Conservation (phyloP, 2,888 invertebrate species). For the Platycheirus albimanus region DNA sequence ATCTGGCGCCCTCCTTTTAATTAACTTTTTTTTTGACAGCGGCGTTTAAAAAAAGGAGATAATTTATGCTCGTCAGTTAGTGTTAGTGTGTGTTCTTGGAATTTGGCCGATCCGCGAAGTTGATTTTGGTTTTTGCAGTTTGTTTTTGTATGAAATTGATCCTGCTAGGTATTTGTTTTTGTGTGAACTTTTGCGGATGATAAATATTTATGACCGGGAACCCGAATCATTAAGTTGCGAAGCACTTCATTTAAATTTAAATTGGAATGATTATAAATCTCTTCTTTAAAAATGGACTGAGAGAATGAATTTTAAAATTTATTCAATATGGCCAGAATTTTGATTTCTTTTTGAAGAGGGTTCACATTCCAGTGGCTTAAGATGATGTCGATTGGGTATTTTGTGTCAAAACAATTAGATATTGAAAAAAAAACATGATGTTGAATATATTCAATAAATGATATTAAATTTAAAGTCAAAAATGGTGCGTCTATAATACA, state of each 20-base stretch:
- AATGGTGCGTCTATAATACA: no score
- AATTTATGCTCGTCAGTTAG: constrained; percentile 52
- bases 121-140: not conserved
- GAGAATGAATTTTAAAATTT: no score
- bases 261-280: constrained; percentile 53
- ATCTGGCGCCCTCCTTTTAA: constrained; percentile 72
- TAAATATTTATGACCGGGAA: constrained; percentile 64
- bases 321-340: no score
- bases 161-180: constrained; percentile 36
- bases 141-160: constrained; percentile 49
- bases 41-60: constrained; percentile 51
- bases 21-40: constrained; percentile 67
- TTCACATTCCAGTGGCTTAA: no score
- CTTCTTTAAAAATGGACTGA: not conserved
- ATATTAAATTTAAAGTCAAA: no score
- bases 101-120: constrained; percentile 45
- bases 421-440: no score
- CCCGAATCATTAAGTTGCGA: constrained; percentile 27
- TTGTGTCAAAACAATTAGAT: no score
- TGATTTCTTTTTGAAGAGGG: no score
- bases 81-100: constrained; percentile 67
- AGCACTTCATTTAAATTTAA: constrained; percentile 69
- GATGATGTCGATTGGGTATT: no score
- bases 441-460: no score
- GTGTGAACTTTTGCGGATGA: constrained; percentile 54